These are phyloP conservation scores for Tadarida brasiliensis DNA, from an alignment of 2,797 vertebrate genomes.

Conservation along the genomic window DNA sequence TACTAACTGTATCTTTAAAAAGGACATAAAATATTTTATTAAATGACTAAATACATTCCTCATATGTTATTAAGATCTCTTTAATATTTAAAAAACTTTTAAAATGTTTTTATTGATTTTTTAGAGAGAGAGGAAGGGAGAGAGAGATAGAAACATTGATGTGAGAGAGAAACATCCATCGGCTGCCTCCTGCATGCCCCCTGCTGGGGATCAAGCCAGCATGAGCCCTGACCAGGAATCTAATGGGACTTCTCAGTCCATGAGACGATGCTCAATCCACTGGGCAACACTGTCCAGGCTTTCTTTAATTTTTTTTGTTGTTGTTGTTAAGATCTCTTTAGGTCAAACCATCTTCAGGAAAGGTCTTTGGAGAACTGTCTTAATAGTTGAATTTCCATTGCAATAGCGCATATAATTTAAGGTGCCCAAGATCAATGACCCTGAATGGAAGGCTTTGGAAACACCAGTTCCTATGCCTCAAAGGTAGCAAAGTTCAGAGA, in stretches of 20 bases:
- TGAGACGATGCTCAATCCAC: too few relatives aligned
- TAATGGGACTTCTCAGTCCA: too few relatives aligned
- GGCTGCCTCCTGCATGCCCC: too few relatives aligned
- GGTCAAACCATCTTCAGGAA: background rate
- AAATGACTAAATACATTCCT: conserved; percentile 41
- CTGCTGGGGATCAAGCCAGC: too few relatives aligned
- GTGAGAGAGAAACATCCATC: too few relatives aligned
- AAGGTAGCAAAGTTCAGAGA: background rate
- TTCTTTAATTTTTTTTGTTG: too few relatives aligned
- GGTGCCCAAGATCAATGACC: background rate
- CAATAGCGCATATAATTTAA: background rate
- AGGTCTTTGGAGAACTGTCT: background rate
- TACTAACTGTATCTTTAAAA: conserved; percentile 54
- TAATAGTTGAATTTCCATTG: background rate
- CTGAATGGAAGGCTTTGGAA: background rate
- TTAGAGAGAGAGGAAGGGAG: too few relatives aligned
- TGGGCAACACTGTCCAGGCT: too few relatives aligned
- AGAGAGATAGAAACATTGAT: too few relatives aligned
- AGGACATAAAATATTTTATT: conserved; percentile 53
- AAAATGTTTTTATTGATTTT: too few relatives aligned
- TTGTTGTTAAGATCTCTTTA: background rate
- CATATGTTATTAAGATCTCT: background rate
- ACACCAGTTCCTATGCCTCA: background rate
- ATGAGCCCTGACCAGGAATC: too few relatives aligned
- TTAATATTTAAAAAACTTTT: background rate